Conservation (phyloP, 2,888 invertebrate genomes). For the Mythimna loreyi region DNA sequence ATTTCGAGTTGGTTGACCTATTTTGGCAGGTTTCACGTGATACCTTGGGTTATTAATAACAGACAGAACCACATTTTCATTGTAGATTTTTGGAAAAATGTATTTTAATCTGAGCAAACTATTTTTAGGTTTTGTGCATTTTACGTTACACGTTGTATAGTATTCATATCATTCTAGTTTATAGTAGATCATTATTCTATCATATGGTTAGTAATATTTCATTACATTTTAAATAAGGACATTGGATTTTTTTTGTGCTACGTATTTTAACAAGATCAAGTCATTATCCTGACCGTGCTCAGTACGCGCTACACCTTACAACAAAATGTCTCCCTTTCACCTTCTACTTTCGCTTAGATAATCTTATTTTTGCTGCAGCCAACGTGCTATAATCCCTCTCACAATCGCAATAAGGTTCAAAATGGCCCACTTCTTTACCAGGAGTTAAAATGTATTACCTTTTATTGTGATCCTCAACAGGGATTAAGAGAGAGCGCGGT, state of each 20-base stretch:
- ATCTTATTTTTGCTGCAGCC: conserved; percentile 85
- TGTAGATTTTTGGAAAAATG: too few relatives aligned
- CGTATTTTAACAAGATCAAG: conserved; percentile 45
- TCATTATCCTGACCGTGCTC: conserved; percentile 55
- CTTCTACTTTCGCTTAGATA: conserved; percentile 91
- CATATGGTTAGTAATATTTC: background rate
- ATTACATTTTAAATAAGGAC: background rate
- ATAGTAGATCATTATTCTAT: background rate
- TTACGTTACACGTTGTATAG: too few relatives aligned
- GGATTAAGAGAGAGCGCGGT: conserved; percentile 91
- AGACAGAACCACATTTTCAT: too few relatives aligned
- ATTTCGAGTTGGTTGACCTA: too few relatives aligned
- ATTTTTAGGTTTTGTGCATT: too few relatives aligned
- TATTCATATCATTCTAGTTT: background rate
- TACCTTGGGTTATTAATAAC: too few relatives aligned
- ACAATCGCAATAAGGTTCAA: conserved; percentile 74
- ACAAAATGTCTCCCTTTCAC: conserved; percentile 90
- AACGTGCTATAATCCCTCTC: conserved; percentile 75
- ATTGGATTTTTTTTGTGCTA: background rate
- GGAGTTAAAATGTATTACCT: conserved; percentile 91
- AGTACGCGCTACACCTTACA: conserved; percentile 76
- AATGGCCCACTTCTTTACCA: conserved; percentile 69
- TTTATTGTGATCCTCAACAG: conserved; percentile 91
- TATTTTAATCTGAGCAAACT: too few relatives aligned
- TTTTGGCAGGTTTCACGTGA: too few relatives aligned